phyloP scores from a whole-genome alignment of 2,113 vertebrate genomes.

The Parus major region DNA sequence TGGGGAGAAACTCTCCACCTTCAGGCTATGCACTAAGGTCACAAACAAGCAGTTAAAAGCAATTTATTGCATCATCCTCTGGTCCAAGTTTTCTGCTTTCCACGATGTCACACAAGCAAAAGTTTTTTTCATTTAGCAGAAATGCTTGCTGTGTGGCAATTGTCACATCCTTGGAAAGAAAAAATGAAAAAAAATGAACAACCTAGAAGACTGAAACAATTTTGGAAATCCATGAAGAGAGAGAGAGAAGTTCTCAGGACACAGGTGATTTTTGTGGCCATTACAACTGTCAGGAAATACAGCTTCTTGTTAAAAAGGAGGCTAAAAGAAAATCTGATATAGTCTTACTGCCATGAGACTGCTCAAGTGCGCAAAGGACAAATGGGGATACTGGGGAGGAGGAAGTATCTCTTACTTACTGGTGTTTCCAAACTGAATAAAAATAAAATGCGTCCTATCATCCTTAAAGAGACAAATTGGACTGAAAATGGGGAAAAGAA shows the following conservation, averaged over 20 bases:
- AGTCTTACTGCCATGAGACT: not conserved
- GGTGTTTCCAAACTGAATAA: not conserved
- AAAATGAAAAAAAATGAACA: too few relatives aligned
- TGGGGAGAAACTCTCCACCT: not conserved
- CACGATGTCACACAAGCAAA: not conserved
- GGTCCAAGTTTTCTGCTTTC: not conserved
- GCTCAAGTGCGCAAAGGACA: not conserved
- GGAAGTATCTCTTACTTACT: not conserved
- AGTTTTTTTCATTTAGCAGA: not conserved
- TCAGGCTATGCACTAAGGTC: not conserved
- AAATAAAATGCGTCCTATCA: not conserved
- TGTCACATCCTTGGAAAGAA: not conserved
- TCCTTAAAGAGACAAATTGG: not conserved
- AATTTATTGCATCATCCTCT: not conserved
- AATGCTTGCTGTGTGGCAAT: not conserved
- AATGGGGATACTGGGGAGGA: not conserved
- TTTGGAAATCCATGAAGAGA: not conserved
- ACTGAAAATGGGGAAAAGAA: not conserved
- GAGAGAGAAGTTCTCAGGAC: not conserved
- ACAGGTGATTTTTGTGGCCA: not conserved
- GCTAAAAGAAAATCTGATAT: not conserved
- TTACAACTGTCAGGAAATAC: not conserved
- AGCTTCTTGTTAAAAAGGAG: not conserved
- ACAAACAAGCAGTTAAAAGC: not conserved
- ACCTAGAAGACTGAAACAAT: not conserved